These are phyloP conservation scores for Erythrocebus patas DNA, from an alignment of 2,113 vertebrate species.

Conservation along the genomic window DNA sequence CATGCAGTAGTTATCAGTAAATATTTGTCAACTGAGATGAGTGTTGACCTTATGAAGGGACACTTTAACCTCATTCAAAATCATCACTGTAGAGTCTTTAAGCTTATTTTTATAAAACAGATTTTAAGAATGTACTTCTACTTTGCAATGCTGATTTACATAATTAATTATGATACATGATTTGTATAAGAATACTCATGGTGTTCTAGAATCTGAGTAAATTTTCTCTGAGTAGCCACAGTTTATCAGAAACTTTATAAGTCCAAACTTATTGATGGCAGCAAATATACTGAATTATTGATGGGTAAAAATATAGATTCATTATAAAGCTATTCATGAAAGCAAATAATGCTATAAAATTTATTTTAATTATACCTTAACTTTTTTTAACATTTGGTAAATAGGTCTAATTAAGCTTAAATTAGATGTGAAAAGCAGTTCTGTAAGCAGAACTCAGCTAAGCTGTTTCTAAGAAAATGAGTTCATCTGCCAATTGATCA, in stretches of 20 bases:
- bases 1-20: not conserved
- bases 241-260: not conserved
- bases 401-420: slow-evolving; percentile 27
- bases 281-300: not conserved
- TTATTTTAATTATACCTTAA: slow-evolving; percentile 30
- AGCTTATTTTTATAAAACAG: not conserved
- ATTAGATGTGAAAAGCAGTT: slow-evolving; percentile 5
- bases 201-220: slow-evolving; percentile 5
- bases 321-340: not conserved
- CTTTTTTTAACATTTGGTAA: not conserved
- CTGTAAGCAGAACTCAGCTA: slow-evolving; percentile 18
- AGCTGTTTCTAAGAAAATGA: slow-evolving; percentile 39
- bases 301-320: not conserved
- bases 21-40: not conserved
- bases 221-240: not conserved
- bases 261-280: not conserved
- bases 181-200: not conserved
- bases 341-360: not conserved
- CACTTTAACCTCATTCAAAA: not conserved
- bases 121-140: not conserved
- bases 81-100: not conserved
- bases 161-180: not conserved
- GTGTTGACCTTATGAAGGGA: not conserved
- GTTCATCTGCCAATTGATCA: slow-evolving; percentile 27
- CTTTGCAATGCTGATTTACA: not conserved